Evolutionary conservation across 37 sponge, comb jelly and placozoan species (phyloP), one percentile per base, ranked within the genome.

Genomic region (Mnemiopsis leidyi): DNA sequence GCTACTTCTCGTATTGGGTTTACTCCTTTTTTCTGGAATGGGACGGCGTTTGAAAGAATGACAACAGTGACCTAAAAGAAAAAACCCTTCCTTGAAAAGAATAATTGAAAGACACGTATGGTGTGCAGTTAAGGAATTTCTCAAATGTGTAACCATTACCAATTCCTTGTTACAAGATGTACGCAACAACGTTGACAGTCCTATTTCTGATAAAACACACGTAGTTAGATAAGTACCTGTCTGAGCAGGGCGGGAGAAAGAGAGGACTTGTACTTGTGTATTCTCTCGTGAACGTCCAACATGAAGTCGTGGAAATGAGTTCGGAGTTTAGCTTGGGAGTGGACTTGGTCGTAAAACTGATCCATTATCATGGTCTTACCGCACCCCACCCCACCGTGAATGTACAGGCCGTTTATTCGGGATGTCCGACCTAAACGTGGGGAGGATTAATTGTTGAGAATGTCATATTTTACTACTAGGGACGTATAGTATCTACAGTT

Each of bases 311-410:
- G 94, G 93, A 98, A 98, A 69, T 98, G 98, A 0, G 93, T 92
- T 34, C 98, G 77, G 92, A 71, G 93, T 82, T 98, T 98, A 75
- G 76, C 93, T 0, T 37, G 37, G n/a, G 93, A 76, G 7, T 69
- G 77, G 0, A 82, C 48, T 3, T 83, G 69, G 24, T 95, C 79
- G 82, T 93, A 98, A 93, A 98, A 98, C 93, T 96, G 61, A 93
- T 98, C 98, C 98, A 98, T 98, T 76, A 98, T 36, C 98, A 98
- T 98, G 21, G 98, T 98, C 95, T 98, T 98, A 18, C 98, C 98
- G 82, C 96, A 88, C 30, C 97, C 98, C 32, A 97, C 98, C 69
- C 94, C 93, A n/a, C 98, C 98, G 85, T 95, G 93, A 95, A 97
- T 93, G 95, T 97, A 97, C 5, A 96, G 68, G 7, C 98, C 98